These are phyloP conservation scores for Lepidochrysops patricia DNA, from an alignment of 2,888 invertebrate genomes.

Conservation along the genomic window DNA sequence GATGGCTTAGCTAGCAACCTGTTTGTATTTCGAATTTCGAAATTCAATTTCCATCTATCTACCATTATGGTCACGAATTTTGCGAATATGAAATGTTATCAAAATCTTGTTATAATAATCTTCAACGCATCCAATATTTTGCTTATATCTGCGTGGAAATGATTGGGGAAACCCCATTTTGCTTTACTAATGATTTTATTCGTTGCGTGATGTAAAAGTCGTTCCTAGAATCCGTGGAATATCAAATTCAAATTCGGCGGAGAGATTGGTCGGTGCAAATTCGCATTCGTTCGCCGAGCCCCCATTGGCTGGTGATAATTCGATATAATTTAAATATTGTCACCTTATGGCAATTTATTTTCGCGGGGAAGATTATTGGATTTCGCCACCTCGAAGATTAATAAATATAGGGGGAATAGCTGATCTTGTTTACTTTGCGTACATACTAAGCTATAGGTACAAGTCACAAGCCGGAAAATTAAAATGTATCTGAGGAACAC, in stretches of 20 bases:
- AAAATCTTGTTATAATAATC: neutral
- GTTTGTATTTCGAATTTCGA: neutral
- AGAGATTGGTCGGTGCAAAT: conserved; percentile 41
- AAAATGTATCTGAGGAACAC: too few species aligned
- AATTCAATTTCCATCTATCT: neutral
- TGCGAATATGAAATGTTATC: neutral
- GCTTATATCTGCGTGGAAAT: neutral
- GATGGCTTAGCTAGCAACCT: neutral
- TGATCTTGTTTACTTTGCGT: conserved; percentile 13
- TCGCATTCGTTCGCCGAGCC: conserved; percentile 28
- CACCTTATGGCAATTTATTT: conserved; percentile 68
- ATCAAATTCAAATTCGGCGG: conserved; percentile 44
- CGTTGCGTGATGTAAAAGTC: neutral
- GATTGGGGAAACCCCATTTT: neutral
- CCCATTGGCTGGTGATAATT: conserved; percentile 55
- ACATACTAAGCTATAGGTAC: neutral
- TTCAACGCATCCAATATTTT: neutral
- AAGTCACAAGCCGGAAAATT: neutral
- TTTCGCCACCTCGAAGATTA: conserved; percentile 53
- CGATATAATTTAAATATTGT: conserved; percentile 71
- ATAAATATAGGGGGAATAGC: conserved; percentile 43
- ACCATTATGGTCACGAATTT: neutral
- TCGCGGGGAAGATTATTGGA: conserved; percentile 60
- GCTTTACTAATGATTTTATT: conserved; percentile 1
- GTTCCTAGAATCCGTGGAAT: conserved; percentile 36